Conservation (phyloP, 2,888 invertebrate genomes). For the Cataglyphis altisquamis region DNA sequence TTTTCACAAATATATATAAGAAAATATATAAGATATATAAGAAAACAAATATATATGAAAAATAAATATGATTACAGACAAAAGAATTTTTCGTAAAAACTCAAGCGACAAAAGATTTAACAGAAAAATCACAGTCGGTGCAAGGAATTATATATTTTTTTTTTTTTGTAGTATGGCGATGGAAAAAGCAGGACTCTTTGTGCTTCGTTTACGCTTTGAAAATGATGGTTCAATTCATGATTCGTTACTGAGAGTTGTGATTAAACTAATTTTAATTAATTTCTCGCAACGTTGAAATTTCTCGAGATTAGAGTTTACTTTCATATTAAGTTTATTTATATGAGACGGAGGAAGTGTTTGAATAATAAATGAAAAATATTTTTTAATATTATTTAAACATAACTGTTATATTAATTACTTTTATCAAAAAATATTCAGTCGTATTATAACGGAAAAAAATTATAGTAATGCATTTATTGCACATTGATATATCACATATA, state of each 20-base stretch:
- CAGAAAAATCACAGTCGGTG: constrained; percentile 2
- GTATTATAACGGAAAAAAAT: not conserved
- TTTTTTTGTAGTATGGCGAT: not conserved
- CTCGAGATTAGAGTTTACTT: constrained; percentile 27
- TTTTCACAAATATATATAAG: constrained; percentile 32
- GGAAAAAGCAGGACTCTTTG: constrained; percentile 38
- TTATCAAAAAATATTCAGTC: not conserved
- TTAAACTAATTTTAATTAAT: constrained; percentile 47
- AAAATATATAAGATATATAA: no score
- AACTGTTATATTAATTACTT: not conserved
- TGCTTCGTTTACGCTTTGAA: constrained; percentile 41
- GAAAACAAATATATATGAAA: constrained; percentile 20
- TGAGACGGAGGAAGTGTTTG: not conserved
- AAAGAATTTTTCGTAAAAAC: constrained; percentile 41
- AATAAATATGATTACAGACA: constrained; percentile 17
- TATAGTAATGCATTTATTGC: not conserved
- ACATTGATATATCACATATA: no score
- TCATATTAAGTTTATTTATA: not conserved
- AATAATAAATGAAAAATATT: constrained; percentile 33
- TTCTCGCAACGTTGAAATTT: constrained; percentile 4
- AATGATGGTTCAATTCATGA: constrained; percentile 24
- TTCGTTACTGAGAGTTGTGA: constrained; percentile 14
- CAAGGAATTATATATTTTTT: constrained; percentile 22
- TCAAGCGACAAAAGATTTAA: not conserved
- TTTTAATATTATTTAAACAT: constrained; percentile 2